Percentiles rank a stretch among this genome's conserved stretches.
Evolutionary conservation across 2,797 vertebrate species (phyloP).

Genomic region (Lepus oiostolus): DNA sequence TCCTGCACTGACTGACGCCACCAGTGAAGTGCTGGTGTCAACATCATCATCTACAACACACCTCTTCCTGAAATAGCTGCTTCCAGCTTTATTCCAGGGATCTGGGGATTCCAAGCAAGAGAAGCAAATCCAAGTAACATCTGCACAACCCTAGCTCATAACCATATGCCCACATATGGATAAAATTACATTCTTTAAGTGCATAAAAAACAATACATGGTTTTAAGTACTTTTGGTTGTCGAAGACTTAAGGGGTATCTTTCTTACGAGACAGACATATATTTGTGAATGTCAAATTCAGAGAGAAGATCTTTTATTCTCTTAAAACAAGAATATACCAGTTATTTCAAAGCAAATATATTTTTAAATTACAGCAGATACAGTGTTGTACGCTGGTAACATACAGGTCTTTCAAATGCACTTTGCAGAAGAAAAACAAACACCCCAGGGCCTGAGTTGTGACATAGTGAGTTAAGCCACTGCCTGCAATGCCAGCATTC

Average conservation of each 20-base stretch:
- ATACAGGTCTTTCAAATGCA: background rate
- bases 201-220: slow-evolving; percentile 39
- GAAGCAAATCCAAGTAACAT: background rate
- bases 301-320: background rate
- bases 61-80: background rate
- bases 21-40: slow-evolving; percentile 24
- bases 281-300: background rate
- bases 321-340: background rate
- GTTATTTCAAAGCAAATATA: slow-evolving; percentile 40
- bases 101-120: background rate
- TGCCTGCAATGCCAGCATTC: too few relatives aligned
- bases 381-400: background rate
- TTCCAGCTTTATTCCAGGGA: background rate
- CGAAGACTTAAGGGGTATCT: background rate
- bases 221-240: background rate
- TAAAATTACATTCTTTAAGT: background rate
- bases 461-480: too few relatives aligned
- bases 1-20: background rate
- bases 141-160: background rate
- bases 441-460: background rate
- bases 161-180: background rate
- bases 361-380: slow-evolving; percentile 14
- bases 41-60: slow-evolving; percentile 45
- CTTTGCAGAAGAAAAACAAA: slow-evolving; percentile 12
- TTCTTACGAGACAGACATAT: background rate